Base-by-base conservation (phyloP, 2,888 invertebrate species). In the Mycalesis mineus region DNA sequence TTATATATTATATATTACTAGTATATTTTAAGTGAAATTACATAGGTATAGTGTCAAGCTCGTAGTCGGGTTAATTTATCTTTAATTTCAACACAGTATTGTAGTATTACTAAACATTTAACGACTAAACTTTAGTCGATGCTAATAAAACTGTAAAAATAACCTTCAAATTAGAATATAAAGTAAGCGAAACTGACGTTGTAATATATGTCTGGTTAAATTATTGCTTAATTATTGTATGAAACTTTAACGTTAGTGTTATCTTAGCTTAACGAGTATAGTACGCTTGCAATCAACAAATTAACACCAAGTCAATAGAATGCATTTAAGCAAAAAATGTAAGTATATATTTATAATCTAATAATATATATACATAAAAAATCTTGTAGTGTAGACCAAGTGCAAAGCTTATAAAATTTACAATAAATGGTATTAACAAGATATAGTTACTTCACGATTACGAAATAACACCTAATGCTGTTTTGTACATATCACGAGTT, bases 211-310 rank as follows among this genome's bases (percentile, higher is more conserved):
- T 31, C 40, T 51, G 40, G 42, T 53, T 33, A 29, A 45, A 13
- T 49, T 56, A 44, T 45, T 36, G 39, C 47, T 58, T 55, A 33
- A 29, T 41, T 42, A 47, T 55, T 62, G 55, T 60, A 58, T 58
- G 52, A 31, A 50, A 61, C 57, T 51, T 55, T 61, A 61, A 62
- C 64, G 37, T 37, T 42, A n/a, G 28, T 55, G 48, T 57, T 36
- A 49, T 62, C 39, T 55, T 40, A 50, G 60, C 60, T 67, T 67
- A 58, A 57, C 57, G 61, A 61, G 50, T 65, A 58, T 58, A 45
- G 31, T 45, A 59, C 57, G 68, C 66, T 64, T 65, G 62, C 61
- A 64, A 63, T 57, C 58, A 57, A 61, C 11, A 48, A 41, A 52
- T 51, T 63, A 60, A 57, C 61, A 60, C 44, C 47, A 54, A 41